Evolutionary conservation across 2,113 vertebrate species (phyloP).

Genomic region (Phalacrocorax carbo): DNA sequence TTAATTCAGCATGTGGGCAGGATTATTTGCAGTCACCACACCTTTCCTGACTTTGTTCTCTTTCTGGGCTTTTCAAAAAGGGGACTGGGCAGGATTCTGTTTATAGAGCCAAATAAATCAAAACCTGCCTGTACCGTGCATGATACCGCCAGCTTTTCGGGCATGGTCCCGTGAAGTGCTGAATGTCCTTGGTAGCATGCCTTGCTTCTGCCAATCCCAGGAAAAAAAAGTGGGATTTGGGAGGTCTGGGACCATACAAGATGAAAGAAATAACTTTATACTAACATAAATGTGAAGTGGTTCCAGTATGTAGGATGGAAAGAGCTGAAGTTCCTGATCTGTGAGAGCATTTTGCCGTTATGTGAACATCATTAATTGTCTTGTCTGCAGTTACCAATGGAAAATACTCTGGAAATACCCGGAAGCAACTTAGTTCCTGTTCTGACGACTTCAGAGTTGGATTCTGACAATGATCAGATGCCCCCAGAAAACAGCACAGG

Average conservation of each 20-base stretch:
- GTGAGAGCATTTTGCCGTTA: background rate
- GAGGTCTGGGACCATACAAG: background rate
- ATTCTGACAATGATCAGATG: background rate
- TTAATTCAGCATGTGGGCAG: slow-evolving; percentile 41
- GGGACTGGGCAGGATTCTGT: slow-evolving; percentile 43
- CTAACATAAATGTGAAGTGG: background rate
- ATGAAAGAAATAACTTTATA: background rate
- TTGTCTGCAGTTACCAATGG: background rate
- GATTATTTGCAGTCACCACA: slow-evolving; percentile 47
- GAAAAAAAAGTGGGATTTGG: background rate
- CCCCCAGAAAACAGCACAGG: fast-evolving
- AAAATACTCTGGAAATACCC: background rate
- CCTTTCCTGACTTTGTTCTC: slow-evolving; percentile 68
- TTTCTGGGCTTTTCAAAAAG: slow-evolving; percentile 44
- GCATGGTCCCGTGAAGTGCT: background rate
- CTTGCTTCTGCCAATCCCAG: background rate
- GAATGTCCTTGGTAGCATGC: background rate
- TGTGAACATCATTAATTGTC: background rate
- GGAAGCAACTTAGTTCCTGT: background rate
- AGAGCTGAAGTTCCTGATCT: background rate
- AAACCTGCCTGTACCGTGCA: slow-evolving; percentile 17
- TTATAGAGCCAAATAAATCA: slow-evolving; percentile 67
- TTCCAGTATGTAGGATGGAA: background rate
- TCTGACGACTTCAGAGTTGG: background rate
- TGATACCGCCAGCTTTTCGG: slow-evolving; percentile 23